A percentile compares a stretch with the other conserved stretches of the same genome.
phyloP scores from a whole-genome alignment of 2,113 vertebrate species.

The Brachypteracias leptosomus region DNA sequence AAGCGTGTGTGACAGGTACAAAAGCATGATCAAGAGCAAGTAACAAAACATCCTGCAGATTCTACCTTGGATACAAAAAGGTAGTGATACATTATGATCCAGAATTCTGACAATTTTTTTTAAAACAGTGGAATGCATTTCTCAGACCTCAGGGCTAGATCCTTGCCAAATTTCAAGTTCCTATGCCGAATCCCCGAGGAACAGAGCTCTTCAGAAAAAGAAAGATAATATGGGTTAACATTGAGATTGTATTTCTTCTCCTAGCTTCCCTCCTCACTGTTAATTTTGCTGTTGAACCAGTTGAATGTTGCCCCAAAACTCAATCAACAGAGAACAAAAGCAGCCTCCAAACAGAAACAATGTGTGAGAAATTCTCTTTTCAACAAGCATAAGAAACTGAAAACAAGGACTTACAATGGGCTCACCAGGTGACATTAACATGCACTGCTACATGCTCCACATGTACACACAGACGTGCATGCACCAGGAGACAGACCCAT shows the following conservation, averaged over 20 bases:
- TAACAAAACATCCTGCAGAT: background rate
- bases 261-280: background rate
- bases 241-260: background rate
- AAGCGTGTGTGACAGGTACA: background rate
- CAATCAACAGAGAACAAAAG: background rate
- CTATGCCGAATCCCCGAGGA: background rate
- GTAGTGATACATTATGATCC: background rate
- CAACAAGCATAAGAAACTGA: background rate
- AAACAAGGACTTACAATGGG: background rate
- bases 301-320: background rate
- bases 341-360: background rate
- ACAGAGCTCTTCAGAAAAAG: background rate
- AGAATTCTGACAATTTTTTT: background rate
- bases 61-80: background rate
- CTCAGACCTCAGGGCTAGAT: constrained; percentile 10
- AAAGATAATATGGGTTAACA: background rate
- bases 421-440: background rate
- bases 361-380: background rate
- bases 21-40: background rate
- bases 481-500: background rate
- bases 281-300: background rate
- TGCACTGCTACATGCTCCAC: background rate
- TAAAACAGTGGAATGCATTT: background rate
- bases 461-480: background rate
- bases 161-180: constrained; percentile 17